Evolutionary conservation across 1,140 invertebrate species (phyloP), one percentile per base, ranked within the genome.

Genomic region (Parasteatoda tepidariorum): DNA sequence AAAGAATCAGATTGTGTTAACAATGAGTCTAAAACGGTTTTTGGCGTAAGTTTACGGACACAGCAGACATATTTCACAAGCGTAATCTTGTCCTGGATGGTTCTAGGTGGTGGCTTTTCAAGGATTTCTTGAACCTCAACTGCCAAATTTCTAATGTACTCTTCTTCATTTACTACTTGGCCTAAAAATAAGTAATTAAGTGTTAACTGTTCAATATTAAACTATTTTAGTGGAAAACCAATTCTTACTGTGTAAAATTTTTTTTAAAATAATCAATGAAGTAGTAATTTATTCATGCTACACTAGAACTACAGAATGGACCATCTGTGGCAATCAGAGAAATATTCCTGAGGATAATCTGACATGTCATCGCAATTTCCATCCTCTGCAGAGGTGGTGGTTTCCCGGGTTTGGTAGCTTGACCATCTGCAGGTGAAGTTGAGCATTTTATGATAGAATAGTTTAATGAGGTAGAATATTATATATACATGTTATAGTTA

Each of bases 51-150:
- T n/a, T 57, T 67, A 22, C 57, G 34, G 1, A 34, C 64, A 68
- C 41, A 68, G 54, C 76, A 79, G 13, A 79, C 18, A 34, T 79
- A 79, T 30, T 79, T 68, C 22, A 79, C 76, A 22, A 79, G 64
- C 34, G 22, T 48, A 33, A 59, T 57, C 68, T 79, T 79, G 34
- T 79, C 76, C 30, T 79, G 62, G 57, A 79, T 67, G 38, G 76
- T 68, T 68, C 68, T 79, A 7, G 76, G 76, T 15, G 76, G 68
- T 54, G 76, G 76, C 18, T 79, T 79, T 11, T 26, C 18, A 3
- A 79, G n/a, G 54, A 79, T 38, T 38, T 68, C n/a, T 33, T 79
- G 18, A 2, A 79, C 64, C 31, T 68, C 62, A 64, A 4, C 11
- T 57, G 67, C 76, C 24, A 79, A 31, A 18, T 41, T 57, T 48